These are phyloP conservation scores for Choloepus didactylus DNA, from an alignment of 2,797 vertebrate genomes.

Conservation along the genomic window DNA sequence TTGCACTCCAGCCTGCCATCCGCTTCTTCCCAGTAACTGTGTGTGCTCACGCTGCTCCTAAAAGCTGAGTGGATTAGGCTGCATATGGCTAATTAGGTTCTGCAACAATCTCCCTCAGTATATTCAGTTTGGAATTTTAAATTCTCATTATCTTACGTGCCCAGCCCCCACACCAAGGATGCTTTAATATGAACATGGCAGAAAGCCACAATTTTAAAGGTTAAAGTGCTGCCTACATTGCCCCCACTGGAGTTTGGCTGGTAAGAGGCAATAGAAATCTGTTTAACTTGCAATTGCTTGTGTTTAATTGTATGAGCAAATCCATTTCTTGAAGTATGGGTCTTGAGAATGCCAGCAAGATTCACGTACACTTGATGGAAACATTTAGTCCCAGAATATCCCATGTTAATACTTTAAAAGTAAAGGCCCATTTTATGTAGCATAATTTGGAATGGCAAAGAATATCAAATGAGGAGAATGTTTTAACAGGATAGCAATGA, in stretches of 20 bases:
- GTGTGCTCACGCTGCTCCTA: background rate
- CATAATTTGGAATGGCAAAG: slow-evolving; percentile 63
- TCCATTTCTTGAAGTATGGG: slow-evolving; percentile 76
- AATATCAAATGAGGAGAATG: slow-evolving; percentile 70
- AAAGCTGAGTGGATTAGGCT: slow-evolving; percentile 39
- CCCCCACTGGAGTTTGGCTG: slow-evolving; percentile 72
- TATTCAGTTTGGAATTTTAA: slow-evolving; percentile 66
- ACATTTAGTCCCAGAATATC: slow-evolving; percentile 70
- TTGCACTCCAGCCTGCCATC: background rate
- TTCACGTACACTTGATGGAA: slow-evolving; percentile 65
- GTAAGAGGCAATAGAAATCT: slow-evolving; percentile 81
- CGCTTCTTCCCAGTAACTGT: background rate
- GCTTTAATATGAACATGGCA: slow-evolving; percentile 64
- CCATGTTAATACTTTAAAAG: slow-evolving; percentile 77
- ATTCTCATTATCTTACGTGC: slow-evolving; percentile 53
- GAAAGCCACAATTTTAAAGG: slow-evolving; percentile 77
- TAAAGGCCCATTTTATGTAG: slow-evolving; percentile 71
- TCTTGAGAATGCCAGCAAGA: slow-evolving; percentile 72
- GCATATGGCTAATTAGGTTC: slow-evolving; percentile 73
- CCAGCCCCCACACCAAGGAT: background rate
- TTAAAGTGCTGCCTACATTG: slow-evolving; percentile 70
- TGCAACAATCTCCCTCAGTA: slow-evolving; percentile 58
- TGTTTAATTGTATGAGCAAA: slow-evolving; percentile 81
- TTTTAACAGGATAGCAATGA: slow-evolving; percentile 56
- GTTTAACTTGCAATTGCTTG: slow-evolving; percentile 75